A percentile compares a stretch with the other conserved stretches of the same genome.
phyloP scores from a whole-genome alignment of 2,113 vertebrate species.

The Hippotragus niger region DNA sequence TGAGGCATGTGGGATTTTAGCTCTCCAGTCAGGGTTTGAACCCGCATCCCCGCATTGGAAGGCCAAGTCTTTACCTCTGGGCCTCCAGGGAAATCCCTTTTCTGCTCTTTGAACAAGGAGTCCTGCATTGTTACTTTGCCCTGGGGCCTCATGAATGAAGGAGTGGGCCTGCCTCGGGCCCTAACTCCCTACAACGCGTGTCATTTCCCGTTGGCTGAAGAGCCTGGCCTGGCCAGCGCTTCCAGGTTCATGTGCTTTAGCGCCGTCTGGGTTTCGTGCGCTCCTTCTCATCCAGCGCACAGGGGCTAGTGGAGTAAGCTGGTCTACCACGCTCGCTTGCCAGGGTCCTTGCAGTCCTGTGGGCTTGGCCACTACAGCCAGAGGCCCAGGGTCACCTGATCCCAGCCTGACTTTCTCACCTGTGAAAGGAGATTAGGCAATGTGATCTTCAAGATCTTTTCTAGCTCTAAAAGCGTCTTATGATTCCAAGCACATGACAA shows the following conservation, averaged over 20 bases:
- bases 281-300: too few relatives aligned
- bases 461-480: not conserved
- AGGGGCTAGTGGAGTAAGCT: fast-evolving
- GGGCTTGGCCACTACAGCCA: not conserved
- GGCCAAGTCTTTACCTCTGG: not conserved
- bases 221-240: fast-evolving
- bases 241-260: too few relatives aligned
- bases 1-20: not conserved
- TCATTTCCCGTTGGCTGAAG: not conserved
- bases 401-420: not conserved
- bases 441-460: not conserved
- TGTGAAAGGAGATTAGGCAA: not conserved
- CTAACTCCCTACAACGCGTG: fast-evolving
- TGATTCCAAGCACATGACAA: fast-evolving
- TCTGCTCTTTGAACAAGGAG: not conserved
- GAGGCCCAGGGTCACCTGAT: not conserved
- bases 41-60: not conserved
- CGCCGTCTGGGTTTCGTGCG: too few relatives aligned
- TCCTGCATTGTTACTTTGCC: not conserved
- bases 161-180: not conserved
- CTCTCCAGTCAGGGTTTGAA: not conserved
- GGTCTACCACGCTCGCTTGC: fast-evolving
- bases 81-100: not conserved
- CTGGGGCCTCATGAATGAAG: not conserved
- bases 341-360: too few relatives aligned